Conservation (phyloP, 2,797 vertebrate species). For the Gymnodraco acuticeps region DNA sequence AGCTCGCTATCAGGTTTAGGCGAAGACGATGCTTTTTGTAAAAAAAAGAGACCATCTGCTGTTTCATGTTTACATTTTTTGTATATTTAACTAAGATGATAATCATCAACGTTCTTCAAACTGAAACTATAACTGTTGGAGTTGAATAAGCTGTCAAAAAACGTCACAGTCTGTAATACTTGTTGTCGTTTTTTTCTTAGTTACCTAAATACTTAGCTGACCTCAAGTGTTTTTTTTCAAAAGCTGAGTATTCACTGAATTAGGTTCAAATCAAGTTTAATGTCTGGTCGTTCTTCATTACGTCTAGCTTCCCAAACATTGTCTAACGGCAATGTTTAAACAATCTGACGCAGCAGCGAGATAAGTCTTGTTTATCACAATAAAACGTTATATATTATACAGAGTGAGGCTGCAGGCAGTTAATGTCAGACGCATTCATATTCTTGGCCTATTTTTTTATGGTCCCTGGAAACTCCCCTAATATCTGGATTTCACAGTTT, state of each 20-base stretch:
- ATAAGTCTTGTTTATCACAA: background rate
- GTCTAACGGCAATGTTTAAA: background rate
- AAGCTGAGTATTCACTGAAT: background rate
- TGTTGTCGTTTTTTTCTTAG: background rate
- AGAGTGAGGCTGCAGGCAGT: background rate
- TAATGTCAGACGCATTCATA: background rate
- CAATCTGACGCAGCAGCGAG: background rate
- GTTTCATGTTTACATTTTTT: no score
- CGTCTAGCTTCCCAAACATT: background rate
- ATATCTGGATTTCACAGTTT: conserved; percentile 39
- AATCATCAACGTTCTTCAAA: no score
- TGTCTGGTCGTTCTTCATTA: background rate
- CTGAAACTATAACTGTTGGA: no score
- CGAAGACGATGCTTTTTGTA: no score
- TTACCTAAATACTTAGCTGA: background rate
- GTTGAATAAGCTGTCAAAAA: no score
- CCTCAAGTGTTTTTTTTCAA: background rate
- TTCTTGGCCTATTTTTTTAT: conserved; percentile 9
- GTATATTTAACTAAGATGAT: no score
- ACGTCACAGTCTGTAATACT: background rate
- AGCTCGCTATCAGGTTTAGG: no score
- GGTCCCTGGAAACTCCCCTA: conserved; percentile 39
- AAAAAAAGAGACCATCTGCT: no score
- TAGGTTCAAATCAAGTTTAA: background rate
- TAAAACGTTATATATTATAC: background rate